Evolutionary conservation across 2,888 invertebrate species (phyloP).

Genomic region (Thyatira batis): DNA sequence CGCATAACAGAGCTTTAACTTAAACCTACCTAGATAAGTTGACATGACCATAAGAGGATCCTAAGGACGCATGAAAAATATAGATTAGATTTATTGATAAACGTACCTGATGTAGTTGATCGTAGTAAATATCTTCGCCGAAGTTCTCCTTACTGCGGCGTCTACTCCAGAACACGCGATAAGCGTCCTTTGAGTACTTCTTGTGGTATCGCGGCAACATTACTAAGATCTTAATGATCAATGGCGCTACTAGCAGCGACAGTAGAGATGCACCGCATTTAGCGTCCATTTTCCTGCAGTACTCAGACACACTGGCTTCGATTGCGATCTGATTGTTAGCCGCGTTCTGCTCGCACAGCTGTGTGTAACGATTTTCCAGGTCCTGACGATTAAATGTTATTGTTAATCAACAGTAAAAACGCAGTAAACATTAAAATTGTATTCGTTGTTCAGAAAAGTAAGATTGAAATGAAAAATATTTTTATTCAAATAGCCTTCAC

Average conservation of each 20-base stretch:
- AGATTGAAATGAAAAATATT: no score
- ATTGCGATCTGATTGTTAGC: conserved; percentile 27
- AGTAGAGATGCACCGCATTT: conserved; percentile 12
- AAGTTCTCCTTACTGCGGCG: conserved; percentile 19
- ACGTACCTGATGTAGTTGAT: conserved; percentile 19
- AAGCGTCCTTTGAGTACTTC: conserved; percentile 12
- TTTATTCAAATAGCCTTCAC: no score
- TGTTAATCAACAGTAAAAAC: neutral
- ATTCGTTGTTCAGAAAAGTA: no score
- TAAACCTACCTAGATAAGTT: no score
- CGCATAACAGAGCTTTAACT: no score
- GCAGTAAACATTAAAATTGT: no score
- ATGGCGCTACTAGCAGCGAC: conserved; percentile 28
- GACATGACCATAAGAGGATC: no score
- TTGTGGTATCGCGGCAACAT: conserved; percentile 25
- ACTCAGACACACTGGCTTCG: conserved; percentile 24
- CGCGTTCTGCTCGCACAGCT: conserved; percentile 23
- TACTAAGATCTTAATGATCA: conserved; percentile 26
- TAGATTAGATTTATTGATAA: no score
- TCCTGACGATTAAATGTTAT: conserved; percentile 18
- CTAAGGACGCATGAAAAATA: no score
- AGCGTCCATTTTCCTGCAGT: conserved; percentile 8
- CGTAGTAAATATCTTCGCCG: conserved; percentile 20
- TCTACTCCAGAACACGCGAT: conserved; percentile 18
- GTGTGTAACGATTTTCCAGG: conserved; percentile 11